phyloP scores from a whole-genome alignment of 2,797 vertebrate genomes.

The Manis crassicaudata region DNA sequence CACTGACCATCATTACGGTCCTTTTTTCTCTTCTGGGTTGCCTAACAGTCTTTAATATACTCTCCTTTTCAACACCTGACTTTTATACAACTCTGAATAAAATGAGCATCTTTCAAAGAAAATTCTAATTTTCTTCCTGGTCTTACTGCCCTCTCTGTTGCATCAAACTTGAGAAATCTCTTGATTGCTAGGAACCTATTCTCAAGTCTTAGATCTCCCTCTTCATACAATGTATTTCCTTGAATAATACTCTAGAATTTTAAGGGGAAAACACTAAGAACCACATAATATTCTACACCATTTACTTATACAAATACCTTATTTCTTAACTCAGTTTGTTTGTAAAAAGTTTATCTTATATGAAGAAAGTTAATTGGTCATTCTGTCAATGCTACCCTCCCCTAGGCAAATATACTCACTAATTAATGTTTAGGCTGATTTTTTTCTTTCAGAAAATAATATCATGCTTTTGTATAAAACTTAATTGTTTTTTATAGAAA shows the following conservation, averaged over 20 bases:
- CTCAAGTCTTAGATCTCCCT: not conserved
- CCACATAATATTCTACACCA: not conserved
- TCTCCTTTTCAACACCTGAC: not conserved
- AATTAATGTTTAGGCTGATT: constrained; percentile 52
- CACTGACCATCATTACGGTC: not conserved
- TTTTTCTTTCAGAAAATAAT: constrained; percentile 51
- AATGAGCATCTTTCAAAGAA: constrained; percentile 14
- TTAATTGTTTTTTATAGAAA: constrained; percentile 69
- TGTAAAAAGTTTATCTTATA: constrained; percentile 1
- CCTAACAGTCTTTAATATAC: not conserved
- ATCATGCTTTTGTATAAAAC: constrained; percentile 60
- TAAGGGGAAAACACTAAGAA: not conserved
- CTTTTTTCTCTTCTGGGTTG: not conserved
- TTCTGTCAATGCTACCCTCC: not conserved
- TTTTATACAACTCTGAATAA: not conserved
- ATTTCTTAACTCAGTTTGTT: not conserved
- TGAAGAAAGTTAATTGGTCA: constrained; percentile 17
- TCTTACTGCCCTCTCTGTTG: not conserved
- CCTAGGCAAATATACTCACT: constrained; percentile 63
- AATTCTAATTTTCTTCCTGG: not conserved
- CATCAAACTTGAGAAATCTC: constrained; percentile 11
- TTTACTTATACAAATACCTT: constrained; percentile 16
- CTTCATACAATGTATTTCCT: not conserved
- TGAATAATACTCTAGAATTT: not conserved
- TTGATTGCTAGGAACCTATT: constrained; percentile 6